Conservation (phyloP, 2,797 vertebrate genomes). For the Eptatretus atami region DNA sequence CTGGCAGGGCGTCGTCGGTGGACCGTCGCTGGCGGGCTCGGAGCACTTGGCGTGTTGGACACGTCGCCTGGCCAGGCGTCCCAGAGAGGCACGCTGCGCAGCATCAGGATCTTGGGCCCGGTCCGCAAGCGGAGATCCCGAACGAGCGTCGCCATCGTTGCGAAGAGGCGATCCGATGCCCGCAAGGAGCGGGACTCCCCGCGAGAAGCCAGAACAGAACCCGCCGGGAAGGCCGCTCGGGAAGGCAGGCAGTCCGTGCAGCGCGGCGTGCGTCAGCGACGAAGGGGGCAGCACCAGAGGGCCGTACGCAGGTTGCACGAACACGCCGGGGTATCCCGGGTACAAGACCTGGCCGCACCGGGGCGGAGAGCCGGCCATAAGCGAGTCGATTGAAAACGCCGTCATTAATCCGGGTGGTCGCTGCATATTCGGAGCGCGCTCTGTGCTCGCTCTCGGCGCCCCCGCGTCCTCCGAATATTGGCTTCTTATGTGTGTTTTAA, state of each 20-base stretch:
- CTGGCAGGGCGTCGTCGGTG: too few relatives aligned
- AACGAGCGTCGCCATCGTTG: too few relatives aligned
- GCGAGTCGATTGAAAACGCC: conserved; percentile 5
- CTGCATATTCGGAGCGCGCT: background rate
- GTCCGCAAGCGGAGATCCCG: too few relatives aligned
- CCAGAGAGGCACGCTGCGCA: too few relatives aligned
- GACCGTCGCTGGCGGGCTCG: too few relatives aligned
- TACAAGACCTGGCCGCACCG: conserved; percentile 3
- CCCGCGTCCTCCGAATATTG: too few relatives aligned
- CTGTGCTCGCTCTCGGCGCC: too few relatives aligned
- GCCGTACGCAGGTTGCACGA: background rate
- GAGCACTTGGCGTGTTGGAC: too few relatives aligned
- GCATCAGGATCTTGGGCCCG: too few relatives aligned
- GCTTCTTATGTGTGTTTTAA: too few relatives aligned
- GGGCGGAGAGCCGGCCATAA: background rate
- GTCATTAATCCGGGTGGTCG: background rate
- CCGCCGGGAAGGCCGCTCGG: background rate
- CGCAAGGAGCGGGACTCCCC: background rate
- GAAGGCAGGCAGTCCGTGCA: background rate
- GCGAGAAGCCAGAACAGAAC: background rate
- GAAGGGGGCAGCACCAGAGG: conserved; percentile 1
- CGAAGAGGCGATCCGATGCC: too few relatives aligned
- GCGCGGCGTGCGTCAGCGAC: background rate
- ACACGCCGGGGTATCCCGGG: conserved; percentile 4
- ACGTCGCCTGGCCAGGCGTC: too few relatives aligned